Conservation (phyloP, 53 echinoderm and acorn worm species). For the Astropecten irregularis region DNA sequence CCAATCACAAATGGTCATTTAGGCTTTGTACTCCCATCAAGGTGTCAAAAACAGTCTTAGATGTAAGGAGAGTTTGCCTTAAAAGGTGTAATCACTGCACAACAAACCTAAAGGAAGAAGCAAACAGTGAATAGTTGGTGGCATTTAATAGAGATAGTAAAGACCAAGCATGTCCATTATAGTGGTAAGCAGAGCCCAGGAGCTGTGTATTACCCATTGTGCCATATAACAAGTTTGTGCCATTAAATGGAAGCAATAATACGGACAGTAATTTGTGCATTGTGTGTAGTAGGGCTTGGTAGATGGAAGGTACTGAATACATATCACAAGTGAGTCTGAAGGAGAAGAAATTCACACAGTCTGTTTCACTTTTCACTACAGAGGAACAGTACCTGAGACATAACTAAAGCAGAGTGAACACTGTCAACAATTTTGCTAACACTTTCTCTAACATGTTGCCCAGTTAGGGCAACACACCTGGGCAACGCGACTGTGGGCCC, state of each 20-base stretch:
- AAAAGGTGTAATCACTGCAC: not conserved
- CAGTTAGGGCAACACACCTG: too few relatives aligned
- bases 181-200: not conserved
- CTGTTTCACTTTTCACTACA: too few relatives aligned
- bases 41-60: not conserved
- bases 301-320: too few relatives aligned
- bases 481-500: too few relatives aligned
- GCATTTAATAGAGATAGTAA: slow-evolving; percentile 20
- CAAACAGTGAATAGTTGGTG: slow-evolving; percentile 3
- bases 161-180: slow-evolving; percentile 4
- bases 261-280: slow-evolving; percentile 10
- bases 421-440: too few relatives aligned
- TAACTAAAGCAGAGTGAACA: too few relatives aligned
- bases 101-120: slow-evolving; percentile 7
- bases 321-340: too few relatives aligned
- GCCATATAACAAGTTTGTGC: not conserved
- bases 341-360: too few relatives aligned
- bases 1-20: too few relatives aligned
- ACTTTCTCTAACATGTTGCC: too few relatives aligned
- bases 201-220: slow-evolving; percentile 16
- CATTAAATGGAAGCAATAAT: not conserved
- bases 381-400: too few relatives aligned
- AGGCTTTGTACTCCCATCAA: too few relatives aligned
- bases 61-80: not conserved
- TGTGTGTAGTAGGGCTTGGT: slow-evolving; percentile 22